Conservation (phyloP, 2,888 invertebrate species). For the Ptilodon capucinus region DNA sequence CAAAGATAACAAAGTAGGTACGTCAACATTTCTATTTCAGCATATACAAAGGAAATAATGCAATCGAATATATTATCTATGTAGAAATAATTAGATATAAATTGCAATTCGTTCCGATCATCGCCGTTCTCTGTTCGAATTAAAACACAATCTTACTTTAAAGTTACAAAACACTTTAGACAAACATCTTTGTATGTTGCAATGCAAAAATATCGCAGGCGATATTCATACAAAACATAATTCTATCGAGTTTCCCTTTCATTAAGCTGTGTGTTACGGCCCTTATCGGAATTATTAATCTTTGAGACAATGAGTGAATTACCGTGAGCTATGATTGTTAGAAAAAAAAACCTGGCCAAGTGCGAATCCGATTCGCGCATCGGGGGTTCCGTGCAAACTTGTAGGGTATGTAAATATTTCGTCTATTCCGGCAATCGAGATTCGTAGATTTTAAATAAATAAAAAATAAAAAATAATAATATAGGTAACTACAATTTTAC, state of each 20-base stretch:
- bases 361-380: too few relatives aligned
- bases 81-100: neutral
- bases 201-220: slow-evolving; percentile 45
- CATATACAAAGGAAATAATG: neutral
- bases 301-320: slow-evolving; percentile 50
- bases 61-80: neutral
- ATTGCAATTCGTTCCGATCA: slow-evolving; percentile 1
- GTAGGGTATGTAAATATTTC: too few relatives aligned
- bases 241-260: slow-evolving; percentile 46
- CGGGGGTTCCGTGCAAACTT: too few relatives aligned
- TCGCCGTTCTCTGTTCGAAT: slow-evolving; percentile 19
- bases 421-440: too few relatives aligned
- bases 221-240: slow-evolving; percentile 32
- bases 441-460: too few relatives aligned
- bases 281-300: slow-evolving; percentile 47
- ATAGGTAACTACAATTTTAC: too few relatives aligned
- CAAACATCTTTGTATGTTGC: slow-evolving; percentile 39
- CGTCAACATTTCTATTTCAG: neutral
- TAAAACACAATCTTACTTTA: slow-evolving; percentile 40
- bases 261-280: slow-evolving; percentile 28
- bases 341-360: slow-evolving; percentile 12
- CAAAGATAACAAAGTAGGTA: neutral
- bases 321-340: slow-evolving; percentile 44
- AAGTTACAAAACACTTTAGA: slow-evolving; percentile 29
- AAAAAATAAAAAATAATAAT: too few relatives aligned